phyloP scores from a whole-genome alignment of 2,113 vertebrate species.

The Trichomycterus rosablanca region DNA sequence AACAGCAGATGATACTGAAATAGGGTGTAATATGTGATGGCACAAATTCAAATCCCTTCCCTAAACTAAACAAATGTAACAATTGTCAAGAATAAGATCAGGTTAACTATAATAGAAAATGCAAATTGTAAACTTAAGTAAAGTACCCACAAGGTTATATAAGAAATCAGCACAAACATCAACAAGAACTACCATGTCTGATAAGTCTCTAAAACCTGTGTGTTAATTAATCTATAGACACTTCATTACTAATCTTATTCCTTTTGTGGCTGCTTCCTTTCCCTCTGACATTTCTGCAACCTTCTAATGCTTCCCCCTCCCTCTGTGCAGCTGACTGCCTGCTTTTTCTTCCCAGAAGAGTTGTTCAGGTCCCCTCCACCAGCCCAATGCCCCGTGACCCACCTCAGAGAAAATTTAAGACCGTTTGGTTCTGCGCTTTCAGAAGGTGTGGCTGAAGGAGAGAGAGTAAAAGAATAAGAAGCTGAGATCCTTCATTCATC shows the following conservation, averaged over 20 bases:
- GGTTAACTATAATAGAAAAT: too few species aligned
- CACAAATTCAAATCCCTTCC: not conserved
- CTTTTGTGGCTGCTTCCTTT: constrained; percentile 11
- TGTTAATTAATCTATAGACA: not conserved
- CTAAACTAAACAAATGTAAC: too few species aligned
- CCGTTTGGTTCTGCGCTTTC: constrained; percentile 40
- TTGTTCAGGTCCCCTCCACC: constrained; percentile 26
- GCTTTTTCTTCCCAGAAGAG: constrained; percentile 19
- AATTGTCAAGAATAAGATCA: too few species aligned
- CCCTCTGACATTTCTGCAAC: constrained; percentile 29
- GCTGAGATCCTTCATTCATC: constrained; percentile 23
- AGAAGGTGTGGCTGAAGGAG: constrained; percentile 18
- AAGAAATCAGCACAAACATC: not conserved
- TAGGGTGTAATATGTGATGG: too few species aligned
- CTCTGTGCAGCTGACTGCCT: not conserved
- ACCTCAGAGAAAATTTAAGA: constrained; percentile 31
- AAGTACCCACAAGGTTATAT: too few species aligned
- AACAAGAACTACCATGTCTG: not conserved
- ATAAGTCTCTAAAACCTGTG: not conserved
- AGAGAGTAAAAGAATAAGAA: not conserved
- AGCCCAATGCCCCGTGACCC: constrained; percentile 20
- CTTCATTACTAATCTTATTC: constrained; percentile 4
- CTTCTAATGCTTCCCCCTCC: constrained; percentile 10
- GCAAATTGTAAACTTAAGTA: too few species aligned
- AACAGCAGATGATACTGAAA: too few species aligned